Conservation (phyloP, 2,888 invertebrate species). For the Platycheirus rosarum region DNA sequence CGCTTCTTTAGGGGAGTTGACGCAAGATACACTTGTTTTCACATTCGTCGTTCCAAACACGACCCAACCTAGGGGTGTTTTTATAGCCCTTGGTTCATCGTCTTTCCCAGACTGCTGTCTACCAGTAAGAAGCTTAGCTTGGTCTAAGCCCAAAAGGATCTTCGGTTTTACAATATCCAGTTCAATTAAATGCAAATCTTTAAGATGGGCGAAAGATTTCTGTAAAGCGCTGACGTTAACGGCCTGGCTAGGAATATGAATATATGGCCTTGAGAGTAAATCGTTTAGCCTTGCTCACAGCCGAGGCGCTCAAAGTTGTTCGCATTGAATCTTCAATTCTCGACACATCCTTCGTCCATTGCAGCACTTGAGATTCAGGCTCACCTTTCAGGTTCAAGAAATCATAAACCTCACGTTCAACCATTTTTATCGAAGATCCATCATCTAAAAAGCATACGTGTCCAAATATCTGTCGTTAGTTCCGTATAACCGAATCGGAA, state of each 20-base stretch:
- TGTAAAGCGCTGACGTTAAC: conserved; percentile 8
- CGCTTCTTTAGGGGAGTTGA: too few species aligned
- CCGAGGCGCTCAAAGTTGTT: too few species aligned
- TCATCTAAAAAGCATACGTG: conserved; percentile 39
- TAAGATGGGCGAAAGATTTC: conserved; percentile 12
- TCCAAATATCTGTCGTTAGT: too few species aligned
- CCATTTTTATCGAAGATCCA: conserved; percentile 31
- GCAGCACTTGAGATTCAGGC: conserved; percentile 7
- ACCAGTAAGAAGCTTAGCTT: not conserved
- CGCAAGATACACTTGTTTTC: too few species aligned
- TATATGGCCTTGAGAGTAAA: too few species aligned
- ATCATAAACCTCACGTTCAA: conserved; percentile 28
- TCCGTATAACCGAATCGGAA: too few species aligned
- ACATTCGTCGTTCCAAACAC: not conserved
- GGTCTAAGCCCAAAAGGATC: conserved; percentile 1
- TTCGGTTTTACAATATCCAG: conserved; percentile 1
- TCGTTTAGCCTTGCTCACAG: too few species aligned
- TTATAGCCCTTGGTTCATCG: too few species aligned
- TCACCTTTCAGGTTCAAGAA: too few species aligned
- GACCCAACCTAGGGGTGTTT: conserved; percentile 3
- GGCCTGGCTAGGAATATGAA: conserved; percentile 1
- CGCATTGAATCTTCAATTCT: too few species aligned
- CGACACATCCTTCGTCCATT: conserved; percentile 26
- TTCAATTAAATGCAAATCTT: conserved; percentile 4
- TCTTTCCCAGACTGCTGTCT: not conserved